Percentiles rank a stretch among this genome's conserved stretches.
These are phyloP conservation scores for Hippocampus comes DNA, from an alignment of 2,113 vertebrate genomes.

Conservation along the genomic window DNA sequence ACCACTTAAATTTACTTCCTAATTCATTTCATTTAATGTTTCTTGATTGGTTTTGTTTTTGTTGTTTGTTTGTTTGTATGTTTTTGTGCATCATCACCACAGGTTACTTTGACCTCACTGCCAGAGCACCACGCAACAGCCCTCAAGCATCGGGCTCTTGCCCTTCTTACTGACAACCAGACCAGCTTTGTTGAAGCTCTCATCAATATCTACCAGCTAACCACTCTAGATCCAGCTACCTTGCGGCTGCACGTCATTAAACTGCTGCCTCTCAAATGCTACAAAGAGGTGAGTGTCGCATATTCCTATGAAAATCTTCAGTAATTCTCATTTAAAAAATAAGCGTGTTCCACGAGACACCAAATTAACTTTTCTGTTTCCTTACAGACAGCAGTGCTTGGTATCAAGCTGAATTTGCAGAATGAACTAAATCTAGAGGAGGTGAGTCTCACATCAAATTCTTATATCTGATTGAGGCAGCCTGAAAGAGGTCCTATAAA, in stretches of 20 bases:
- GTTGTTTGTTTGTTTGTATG: too few relatives aligned
- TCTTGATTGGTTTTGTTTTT: neutral
- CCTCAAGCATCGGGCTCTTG: slow-evolving; percentile 62
- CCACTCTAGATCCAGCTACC: slow-evolving; percentile 46
- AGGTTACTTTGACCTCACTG: slow-evolving; percentile 52
- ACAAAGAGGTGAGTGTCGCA: slow-evolving; percentile 61
- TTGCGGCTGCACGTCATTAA: slow-evolving; percentile 47
- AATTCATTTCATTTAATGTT: neutral
- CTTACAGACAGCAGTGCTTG: slow-evolving; percentile 73
- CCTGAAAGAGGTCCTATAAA: neutral
- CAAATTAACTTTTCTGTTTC: neutral
- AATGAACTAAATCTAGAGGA: slow-evolving; percentile 77
- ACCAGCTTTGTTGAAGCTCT: slow-evolving; percentile 52
- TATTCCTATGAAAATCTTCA: neutral
- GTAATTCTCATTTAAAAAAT: too few relatives aligned
- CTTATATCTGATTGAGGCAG: neutral
- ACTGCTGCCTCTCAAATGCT: slow-evolving; percentile 49
- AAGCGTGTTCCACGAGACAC: neutral
- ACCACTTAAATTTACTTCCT: neutral
- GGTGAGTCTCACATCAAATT: slow-evolving; percentile 66
- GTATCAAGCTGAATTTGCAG: slow-evolving; percentile 78
- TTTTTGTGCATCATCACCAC: neutral
- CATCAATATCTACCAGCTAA: slow-evolving; percentile 66
- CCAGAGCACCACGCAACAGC: slow-evolving; percentile 29
- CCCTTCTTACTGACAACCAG: slow-evolving; percentile 54